phyloP scores from a whole-genome alignment of 2,888 invertebrate genomes.

The Alcis repandata region DNA sequence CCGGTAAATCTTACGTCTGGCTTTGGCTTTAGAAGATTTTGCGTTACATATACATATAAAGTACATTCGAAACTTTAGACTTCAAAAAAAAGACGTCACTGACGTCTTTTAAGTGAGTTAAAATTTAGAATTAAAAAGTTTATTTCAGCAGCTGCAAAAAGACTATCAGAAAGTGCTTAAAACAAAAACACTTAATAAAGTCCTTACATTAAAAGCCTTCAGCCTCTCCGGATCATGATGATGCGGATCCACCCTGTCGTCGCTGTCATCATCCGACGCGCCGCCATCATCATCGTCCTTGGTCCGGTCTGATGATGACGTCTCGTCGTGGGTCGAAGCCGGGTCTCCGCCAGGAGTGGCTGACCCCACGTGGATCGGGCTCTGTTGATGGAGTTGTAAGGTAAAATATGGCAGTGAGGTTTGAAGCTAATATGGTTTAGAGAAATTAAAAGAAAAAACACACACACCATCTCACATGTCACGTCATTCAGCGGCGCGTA shows the following conservation, averaged over 20 bases:
- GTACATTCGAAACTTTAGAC: too few species aligned
- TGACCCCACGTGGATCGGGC: conserved; percentile 88
- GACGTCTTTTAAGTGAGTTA: too few species aligned
- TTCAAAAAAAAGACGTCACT: too few species aligned
- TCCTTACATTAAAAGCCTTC: conserved; percentile 97
- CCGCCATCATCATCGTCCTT: conserved; percentile 91
- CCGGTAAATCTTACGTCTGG: too few species aligned
- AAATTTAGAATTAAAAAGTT: not conserved
- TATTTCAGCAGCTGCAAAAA: not conserved
- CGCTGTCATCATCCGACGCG: conserved; percentile 94
- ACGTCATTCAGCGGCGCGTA: too few species aligned
- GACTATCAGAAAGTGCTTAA: too few species aligned
- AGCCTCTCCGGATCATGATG: conserved; percentile 96
- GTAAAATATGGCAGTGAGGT: too few species aligned
- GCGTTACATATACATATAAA: too few species aligned
- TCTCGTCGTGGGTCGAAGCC: conserved; percentile 92
- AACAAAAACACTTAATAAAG: not conserved
- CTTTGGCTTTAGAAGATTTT: too few species aligned
- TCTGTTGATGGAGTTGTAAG: conserved; percentile 74
- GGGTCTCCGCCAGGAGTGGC: conserved; percentile 80
- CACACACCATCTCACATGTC: too few species aligned
- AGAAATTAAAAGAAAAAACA: too few species aligned
- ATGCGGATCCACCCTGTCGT: conserved; percentile 96
- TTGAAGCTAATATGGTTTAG: too few species aligned
- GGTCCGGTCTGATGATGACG: conserved; percentile 95